Evolutionary conservation across 2,888 invertebrate genomes (phyloP).

Genomic region (Meta bourneti): DNA sequence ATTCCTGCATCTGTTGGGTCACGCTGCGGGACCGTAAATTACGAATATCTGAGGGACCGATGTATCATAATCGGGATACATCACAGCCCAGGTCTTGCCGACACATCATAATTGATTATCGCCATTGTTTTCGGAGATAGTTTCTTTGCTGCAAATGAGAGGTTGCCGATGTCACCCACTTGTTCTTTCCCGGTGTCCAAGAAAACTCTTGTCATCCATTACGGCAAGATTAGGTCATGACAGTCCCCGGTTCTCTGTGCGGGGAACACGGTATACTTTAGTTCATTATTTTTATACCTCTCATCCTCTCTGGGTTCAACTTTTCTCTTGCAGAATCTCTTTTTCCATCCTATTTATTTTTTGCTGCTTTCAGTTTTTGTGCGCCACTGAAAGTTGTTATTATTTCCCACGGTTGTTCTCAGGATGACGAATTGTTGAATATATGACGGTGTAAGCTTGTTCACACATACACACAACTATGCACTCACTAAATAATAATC

Average conservation of each 20-base stretch:
- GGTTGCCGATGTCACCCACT: conserved; percentile 27
- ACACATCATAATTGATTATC: conserved; percentile 60
- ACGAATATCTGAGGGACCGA: background rate
- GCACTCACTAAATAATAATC: no score
- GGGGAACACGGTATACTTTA: no score
- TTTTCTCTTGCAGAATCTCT: no score
- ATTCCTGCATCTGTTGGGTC: background rate
- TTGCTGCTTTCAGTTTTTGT: no score
- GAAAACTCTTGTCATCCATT: conserved; percentile 54
- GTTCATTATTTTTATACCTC: no score
- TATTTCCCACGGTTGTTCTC: no score
- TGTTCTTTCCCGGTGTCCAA: conserved; percentile 7
- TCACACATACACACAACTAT: no score
- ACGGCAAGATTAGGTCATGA: conserved; percentile 45
- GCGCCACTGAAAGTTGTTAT: no score
- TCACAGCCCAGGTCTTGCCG: conserved; percentile 33
- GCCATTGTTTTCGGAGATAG: conserved; percentile 50
- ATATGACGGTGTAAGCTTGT: no score
- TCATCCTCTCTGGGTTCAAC: no score
- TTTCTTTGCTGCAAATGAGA: conserved; percentile 61
- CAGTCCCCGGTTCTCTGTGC: background rate
- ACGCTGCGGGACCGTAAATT: background rate
- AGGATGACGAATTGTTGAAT: no score
- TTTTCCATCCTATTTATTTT: no score
- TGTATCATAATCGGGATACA: conserved; percentile 65